phyloP scores from a whole-genome alignment of 2,113 vertebrate genomes.

The Amia ocellicauda region DNA sequence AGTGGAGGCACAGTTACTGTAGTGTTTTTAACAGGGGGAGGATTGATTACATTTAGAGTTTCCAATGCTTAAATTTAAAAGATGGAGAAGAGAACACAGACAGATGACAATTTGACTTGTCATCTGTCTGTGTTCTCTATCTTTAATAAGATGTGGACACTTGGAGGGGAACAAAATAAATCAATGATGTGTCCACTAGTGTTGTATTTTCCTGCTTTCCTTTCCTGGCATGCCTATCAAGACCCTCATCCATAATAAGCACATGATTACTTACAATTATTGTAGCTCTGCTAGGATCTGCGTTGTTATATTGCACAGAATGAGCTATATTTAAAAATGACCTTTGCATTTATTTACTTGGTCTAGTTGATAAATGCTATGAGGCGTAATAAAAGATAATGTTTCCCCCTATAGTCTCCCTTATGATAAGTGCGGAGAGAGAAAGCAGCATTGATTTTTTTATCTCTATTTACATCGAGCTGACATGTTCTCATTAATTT shows the following conservation, averaged over 20 bases:
- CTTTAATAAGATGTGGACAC: no score
- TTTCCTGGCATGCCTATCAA: not conserved
- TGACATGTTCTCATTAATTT: slow-evolving; percentile 58
- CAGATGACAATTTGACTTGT: no score
- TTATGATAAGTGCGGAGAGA: slow-evolving; percentile 6
- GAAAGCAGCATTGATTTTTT: slow-evolving; percentile 52
- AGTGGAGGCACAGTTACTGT: no score
- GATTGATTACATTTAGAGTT: no score
- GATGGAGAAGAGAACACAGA: no score
- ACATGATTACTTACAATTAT: not conserved
- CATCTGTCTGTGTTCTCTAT: no score
- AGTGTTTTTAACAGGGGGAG: no score
- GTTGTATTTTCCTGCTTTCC: no score
- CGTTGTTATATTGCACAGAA: not conserved
- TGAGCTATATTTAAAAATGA: not conserved
- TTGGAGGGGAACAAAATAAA: no score
- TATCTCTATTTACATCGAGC: slow-evolving; percentile 51
- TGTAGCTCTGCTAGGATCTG: not conserved
- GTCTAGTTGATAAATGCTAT: slow-evolving; percentile 4
- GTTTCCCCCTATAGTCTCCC: not conserved
- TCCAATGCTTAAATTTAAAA: no score
- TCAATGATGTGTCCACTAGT: no score
- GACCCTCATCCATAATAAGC: not conserved
- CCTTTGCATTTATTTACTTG: not conserved
- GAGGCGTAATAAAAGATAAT: slow-evolving; percentile 5